Evolutionary conservation across 2,888 invertebrate species (phyloP).

Genomic region (Pristionchus mayeri): DNA sequence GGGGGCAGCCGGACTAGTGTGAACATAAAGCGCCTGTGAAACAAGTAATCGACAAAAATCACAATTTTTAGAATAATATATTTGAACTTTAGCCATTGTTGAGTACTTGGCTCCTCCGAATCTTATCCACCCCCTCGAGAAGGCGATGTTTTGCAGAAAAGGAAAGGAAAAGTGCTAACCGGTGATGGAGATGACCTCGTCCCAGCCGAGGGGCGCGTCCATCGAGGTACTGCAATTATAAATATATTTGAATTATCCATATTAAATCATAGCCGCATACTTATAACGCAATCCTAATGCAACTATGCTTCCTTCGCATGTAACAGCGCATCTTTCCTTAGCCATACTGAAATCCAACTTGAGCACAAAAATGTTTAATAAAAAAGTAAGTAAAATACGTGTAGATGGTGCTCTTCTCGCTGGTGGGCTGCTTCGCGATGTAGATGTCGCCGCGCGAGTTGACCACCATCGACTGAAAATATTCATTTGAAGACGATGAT

Average conservation of each 20-base stretch:
- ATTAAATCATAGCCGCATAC: too few species aligned
- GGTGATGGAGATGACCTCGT: slow-evolving; percentile 61
- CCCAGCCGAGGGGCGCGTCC: slow-evolving; percentile 73
- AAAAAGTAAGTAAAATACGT: slow-evolving; percentile 21
- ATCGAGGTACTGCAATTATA: slow-evolving; percentile 63
- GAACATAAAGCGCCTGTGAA: too few species aligned
- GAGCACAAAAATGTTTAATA: not conserved
- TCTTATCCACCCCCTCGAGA: too few species aligned
- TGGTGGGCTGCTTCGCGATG: slow-evolving; percentile 67
- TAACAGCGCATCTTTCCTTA: not conserved
- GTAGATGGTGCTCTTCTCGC: slow-evolving; percentile 52
- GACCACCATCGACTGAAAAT: slow-evolving; percentile 52
- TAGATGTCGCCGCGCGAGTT: slow-evolving; percentile 67
- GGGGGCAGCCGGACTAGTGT: too few species aligned
- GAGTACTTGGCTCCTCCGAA: too few species aligned
- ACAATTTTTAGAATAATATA: too few species aligned
- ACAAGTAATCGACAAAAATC: too few species aligned
- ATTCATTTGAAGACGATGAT: too few species aligned
- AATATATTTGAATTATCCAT: not conserved
- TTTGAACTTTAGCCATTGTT: too few species aligned
- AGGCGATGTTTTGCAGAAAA: too few species aligned
- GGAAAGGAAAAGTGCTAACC: not conserved
- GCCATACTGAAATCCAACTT: not conserved
- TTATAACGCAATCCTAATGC: not conserved
- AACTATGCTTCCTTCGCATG: too few species aligned